Evolutionary conservation across 2,797 vertebrate genomes (phyloP).

Genomic region (Basileuterus tristriatus): DNA sequence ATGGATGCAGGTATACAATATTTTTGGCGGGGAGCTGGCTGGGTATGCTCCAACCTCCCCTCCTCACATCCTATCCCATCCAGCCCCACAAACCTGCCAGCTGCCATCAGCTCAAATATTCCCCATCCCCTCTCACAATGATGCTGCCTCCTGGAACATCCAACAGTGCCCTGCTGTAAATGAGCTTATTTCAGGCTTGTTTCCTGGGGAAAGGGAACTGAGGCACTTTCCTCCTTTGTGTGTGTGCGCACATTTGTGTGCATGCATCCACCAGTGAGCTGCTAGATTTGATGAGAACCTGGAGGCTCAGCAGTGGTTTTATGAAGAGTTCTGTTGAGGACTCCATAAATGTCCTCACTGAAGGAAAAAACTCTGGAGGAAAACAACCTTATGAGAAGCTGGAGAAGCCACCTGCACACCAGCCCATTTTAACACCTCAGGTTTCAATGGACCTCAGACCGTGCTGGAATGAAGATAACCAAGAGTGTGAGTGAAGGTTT

Average conservation of each 20-base stretch:
- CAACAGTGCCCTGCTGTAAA: neutral
- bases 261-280: rapidly evolving
- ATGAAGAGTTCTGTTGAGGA: neutral
- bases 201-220: neutral
- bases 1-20: neutral
- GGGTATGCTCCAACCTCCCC: neutral
- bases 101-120: neutral
- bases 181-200: neutral
- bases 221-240: neutral
- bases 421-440: neutral
- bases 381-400: neutral
- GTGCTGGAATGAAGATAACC: neutral
- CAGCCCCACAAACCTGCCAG: neutral
- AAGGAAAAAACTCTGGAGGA: neutral
- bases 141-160: neutral
- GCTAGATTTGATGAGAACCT: neutral
- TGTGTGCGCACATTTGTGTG: rapidly evolving
- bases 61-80: no score
- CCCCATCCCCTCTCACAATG: neutral
- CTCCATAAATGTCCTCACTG: rapidly evolving
- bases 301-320: neutral
- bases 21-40: neutral
- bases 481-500: rapidly evolving
- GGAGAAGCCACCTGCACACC: neutral
- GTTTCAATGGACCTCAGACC: neutral